Conservation (phyloP, 1,140 invertebrate genomes). For the Homarus americanus region DNA sequence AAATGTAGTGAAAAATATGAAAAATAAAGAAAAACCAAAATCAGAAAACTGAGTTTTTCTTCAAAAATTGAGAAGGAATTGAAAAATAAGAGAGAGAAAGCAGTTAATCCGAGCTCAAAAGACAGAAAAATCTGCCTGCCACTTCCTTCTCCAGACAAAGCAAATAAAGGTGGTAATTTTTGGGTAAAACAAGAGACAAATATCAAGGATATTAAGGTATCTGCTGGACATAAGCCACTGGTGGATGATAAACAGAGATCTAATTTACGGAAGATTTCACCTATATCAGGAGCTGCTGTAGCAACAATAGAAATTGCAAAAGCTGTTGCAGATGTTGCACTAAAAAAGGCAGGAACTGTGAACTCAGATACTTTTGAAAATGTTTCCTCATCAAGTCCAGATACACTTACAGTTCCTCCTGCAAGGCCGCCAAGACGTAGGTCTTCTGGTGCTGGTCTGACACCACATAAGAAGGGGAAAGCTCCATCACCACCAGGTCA, state of each 20-base stretch:
- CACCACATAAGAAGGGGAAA: constrained; percentile 38
- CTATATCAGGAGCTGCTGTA: background rate
- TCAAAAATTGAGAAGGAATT: constrained; percentile 63
- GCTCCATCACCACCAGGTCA: constrained; percentile 47
- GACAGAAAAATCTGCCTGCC: background rate
- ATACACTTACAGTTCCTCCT: constrained; percentile 26
- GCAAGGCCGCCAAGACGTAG: constrained; percentile 46
- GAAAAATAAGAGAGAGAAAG: constrained; percentile 55
- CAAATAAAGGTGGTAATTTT: background rate
- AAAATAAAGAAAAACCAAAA: constrained; percentile 64
- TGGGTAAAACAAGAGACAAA: constrained; percentile 5
- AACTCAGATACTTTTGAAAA: background rate
- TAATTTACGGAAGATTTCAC: background rate
- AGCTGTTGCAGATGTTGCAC: constrained; percentile 52
- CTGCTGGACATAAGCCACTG: background rate
- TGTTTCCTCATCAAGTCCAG: background rate
- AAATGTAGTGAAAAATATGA: constrained; percentile 65
- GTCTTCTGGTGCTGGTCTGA: background rate
- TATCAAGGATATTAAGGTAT: background rate
- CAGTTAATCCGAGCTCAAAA: background rate
- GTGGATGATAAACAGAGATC: background rate
- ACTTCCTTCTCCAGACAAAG: constrained; percentile 22
- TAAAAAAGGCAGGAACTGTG: background rate
- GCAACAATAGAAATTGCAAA: constrained; percentile 35
- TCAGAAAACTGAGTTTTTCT: constrained; percentile 57